Conservation (phyloP, 2,113 vertebrate genomes). For the Grammomys dolichurus region DNA sequence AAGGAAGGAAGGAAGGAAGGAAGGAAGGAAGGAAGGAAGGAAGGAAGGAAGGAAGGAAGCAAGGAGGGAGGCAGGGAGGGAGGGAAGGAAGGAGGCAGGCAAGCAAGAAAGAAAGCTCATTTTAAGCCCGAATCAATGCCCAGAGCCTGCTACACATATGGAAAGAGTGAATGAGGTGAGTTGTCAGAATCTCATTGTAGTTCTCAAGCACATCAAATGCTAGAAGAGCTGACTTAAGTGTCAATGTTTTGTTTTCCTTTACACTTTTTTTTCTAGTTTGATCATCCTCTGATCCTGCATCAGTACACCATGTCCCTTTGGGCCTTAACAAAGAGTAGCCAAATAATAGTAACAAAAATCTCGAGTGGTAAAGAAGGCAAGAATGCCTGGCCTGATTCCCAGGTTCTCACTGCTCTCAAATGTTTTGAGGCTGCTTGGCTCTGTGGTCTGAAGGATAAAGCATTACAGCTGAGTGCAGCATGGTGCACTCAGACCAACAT, state of each 20-base stretch:
- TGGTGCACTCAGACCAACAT: background rate
- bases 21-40: too few species aligned
- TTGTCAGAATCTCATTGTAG: background rate
- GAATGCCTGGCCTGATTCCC: background rate
- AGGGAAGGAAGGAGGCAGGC: fast-evolving
- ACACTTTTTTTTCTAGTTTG: background rate
- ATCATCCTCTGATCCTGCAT: background rate
- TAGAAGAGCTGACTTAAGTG: background rate
- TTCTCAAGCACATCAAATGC: background rate
- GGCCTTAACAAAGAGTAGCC: background rate
- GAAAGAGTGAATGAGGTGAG: background rate
- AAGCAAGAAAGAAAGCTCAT: too few species aligned
- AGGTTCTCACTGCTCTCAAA: background rate
- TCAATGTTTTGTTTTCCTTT: background rate
- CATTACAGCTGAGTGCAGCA: fast-evolving
- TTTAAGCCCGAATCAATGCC: background rate
- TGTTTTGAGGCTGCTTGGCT: background rate
- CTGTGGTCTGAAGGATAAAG: background rate
- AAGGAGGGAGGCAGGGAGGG: too few species aligned
- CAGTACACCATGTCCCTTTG: background rate
- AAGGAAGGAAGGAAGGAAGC: fast-evolving
- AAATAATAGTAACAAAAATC: background rate
- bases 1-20: too few species aligned
- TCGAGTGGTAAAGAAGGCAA: background rate
- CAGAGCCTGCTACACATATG: background rate